A percentile compares a stretch with the other conserved stretches of the same genome.
These are phyloP conservation scores for Amphilophus citrinellus DNA, from an alignment of 2,113 vertebrate species.

Conservation along the genomic window DNA sequence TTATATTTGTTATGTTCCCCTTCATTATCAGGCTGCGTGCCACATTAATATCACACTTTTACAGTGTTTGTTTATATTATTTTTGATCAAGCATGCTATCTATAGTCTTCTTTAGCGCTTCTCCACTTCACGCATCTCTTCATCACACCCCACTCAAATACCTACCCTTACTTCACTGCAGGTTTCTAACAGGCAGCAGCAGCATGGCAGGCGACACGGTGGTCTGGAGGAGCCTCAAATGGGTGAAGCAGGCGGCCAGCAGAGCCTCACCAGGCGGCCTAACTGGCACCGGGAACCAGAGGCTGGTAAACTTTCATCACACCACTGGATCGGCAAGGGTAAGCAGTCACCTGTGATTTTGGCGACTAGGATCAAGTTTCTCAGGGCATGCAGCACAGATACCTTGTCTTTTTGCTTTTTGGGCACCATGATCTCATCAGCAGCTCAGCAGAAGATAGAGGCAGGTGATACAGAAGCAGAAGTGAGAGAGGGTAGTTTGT, in stretches of 20 bases:
- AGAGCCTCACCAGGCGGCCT: conserved; percentile 23
- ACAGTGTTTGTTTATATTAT: conserved; percentile 20
- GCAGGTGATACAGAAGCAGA: neutral
- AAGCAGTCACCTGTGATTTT: conserved; percentile 24
- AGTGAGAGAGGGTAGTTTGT: neutral
- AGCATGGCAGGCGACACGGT: conserved; percentile 71
- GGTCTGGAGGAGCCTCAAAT: conserved; percentile 63
- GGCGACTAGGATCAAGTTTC: conserved; percentile 15
- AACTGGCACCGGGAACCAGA: conserved; percentile 29
- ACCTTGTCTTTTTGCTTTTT: neutral
- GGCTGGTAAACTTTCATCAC: conserved; percentile 38
- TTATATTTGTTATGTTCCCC: neutral
- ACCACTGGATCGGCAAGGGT: conserved; percentile 34
- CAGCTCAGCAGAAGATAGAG: neutral
- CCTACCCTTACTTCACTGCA: neutral
- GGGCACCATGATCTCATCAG: conserved; percentile 18
- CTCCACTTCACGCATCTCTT: neutral
- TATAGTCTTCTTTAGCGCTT: too few species aligned
- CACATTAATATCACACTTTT: conserved; percentile 10
- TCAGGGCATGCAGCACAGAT: conserved; percentile 21
- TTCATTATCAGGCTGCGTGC: neutral
- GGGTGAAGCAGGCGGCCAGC: conserved; percentile 58
- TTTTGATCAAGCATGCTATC: neutral
- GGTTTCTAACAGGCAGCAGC: conserved; percentile 18
- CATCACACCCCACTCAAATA: neutral